A percentile compares a stretch with the other conserved stretches of the same genome.
Conservation (phyloP, 2,888 invertebrate genomes). For the Agrotis exclamationis region DNA sequence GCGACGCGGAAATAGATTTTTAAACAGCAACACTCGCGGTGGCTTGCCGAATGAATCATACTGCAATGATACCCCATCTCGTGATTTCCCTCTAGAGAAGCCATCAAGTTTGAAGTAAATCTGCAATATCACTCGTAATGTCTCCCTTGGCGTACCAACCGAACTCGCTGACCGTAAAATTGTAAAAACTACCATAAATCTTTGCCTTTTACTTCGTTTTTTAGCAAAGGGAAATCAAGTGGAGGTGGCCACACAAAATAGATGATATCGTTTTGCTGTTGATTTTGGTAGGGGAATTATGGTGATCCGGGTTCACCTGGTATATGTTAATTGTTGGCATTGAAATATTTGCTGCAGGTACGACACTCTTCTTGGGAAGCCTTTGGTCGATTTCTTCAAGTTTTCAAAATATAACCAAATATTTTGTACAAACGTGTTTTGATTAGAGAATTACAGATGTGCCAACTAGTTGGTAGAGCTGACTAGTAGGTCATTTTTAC, state of each 20-base stretch:
- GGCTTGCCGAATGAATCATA: conserved; percentile 78
- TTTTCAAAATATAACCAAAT: background rate
- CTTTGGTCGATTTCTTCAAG: background rate
- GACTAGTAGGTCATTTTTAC: too few relatives aligned
- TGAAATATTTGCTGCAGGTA: conserved; percentile 37
- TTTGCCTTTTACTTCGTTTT: conserved; percentile 77
- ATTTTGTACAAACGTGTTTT: background rate
- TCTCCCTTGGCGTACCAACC: conserved; percentile 84
- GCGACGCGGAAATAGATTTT: conserved; percentile 58
- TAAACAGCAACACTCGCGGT: conserved; percentile 68
- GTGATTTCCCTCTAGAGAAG: conserved; percentile 87
- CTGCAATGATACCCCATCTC: conserved; percentile 83
- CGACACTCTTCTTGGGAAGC: conserved; percentile 6
- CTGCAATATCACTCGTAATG: conserved; percentile 88
- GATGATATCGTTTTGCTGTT: conserved; percentile 59
- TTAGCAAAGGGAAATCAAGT: conserved; percentile 63
- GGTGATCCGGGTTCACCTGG: conserved; percentile 19
- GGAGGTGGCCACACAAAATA: conserved; percentile 59
- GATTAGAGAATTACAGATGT: too few relatives aligned
- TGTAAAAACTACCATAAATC: conserved; percentile 90
- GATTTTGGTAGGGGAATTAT: conserved; percentile 37
- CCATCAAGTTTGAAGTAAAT: conserved; percentile 89
- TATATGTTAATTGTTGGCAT: conserved; percentile 31
- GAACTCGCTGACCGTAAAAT: conserved; percentile 90
- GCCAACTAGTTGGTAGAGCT: too few relatives aligned